Base-by-base conservation (phyloP, 2,888 invertebrate species). In the Pristionchus arcanus region DNA sequence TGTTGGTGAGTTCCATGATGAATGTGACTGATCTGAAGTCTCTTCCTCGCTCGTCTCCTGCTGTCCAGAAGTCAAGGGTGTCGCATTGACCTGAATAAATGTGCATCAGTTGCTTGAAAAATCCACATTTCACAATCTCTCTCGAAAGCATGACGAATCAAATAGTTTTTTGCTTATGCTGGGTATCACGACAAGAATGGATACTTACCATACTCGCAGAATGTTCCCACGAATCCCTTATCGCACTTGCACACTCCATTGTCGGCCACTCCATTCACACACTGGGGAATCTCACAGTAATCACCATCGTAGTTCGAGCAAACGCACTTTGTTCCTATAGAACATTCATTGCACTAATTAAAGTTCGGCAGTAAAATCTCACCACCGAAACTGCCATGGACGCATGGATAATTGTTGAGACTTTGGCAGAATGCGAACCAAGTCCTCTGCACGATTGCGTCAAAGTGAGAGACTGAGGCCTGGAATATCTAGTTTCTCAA, bases 21-120 rank as follows among this genome's bases (percentile, higher is more conserved):
- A 87, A 87, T 28, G 87, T 87, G 7, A 87, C 87, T 31, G 87
- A 68, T 28, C 68, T 25, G 87, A 87, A 87, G 31, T 87, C 87
- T 7, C 42, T 42, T 37, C 59, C 68, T 68, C 87, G 16, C 68
- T 66, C 66, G 19, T 87, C 87, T 7, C 31, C 68, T 0, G 42
- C 37, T 15, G 66, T 53, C 87, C 25, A 31, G 87, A 87, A 87
- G 28, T 87, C 49, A 34, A 42, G 53, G 16, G 87, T 28, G 31
- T 66, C 68, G 49, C 87, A 87, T 49, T 66, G 66, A 7, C 16
- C 87, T 87, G 68, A 87, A 68, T 15, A 21, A 19, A 31, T 49
- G 19, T 16, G 2, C 0, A 34, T 81, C 21, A 49, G 42, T 11
- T 9, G 13, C 11, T 9, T 42, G 42, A 42, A 42, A 42, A 42